Evolutionary conservation across 2,888 invertebrate genomes (phyloP), one percentile per base, ranked within the genome.

Genomic region (Drosophila atripex): DNA sequence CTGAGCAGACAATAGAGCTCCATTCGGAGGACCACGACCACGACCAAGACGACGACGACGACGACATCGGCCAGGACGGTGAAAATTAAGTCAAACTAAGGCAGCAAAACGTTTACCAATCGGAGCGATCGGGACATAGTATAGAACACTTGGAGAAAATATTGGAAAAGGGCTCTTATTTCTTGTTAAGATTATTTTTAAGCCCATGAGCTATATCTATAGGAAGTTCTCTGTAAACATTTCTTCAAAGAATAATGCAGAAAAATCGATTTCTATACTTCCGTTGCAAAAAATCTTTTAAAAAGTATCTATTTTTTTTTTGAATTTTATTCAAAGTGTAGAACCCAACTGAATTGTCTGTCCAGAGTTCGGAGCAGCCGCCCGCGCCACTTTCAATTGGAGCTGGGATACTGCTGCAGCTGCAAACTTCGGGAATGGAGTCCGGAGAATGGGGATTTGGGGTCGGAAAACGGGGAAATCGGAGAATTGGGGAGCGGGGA

Each of bases 21-120:
- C 18, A 50, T 43, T n/a, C 43, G 64, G 59, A 54, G 68, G 43
- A 63, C 45, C 41, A 59, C 50, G 49, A 75, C 47, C 28, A 51
- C 35, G 43, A 28, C 43, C 21, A 46, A 38, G 59, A 65, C 57
- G 23, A 47, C 21, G 59, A 65, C 57, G 23, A 47, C 21, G 45
- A 43, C 43, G 30, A 41, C 41, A 23, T 23, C 21, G 39, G 64
- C 46, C 65, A 71, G 70, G 75, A 76, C 75, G 83, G 86, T 84
- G 87, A 88, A 90, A 89, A 90, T 90, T 88, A 89, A 90, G 90
- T 90, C 89, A 89, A 89, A 86, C 88, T 82, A 80, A 78, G 70
- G 69, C 83, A 74, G 83, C 77, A 79, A 82, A 83, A 77, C 76
- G 75, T 80, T 80, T 85, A 74, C 71, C 85, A 82, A 82, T 82